Evolutionary conservation across 1,140 invertebrate species (phyloP).

Genomic region (Drosophila littoralis): DNA sequence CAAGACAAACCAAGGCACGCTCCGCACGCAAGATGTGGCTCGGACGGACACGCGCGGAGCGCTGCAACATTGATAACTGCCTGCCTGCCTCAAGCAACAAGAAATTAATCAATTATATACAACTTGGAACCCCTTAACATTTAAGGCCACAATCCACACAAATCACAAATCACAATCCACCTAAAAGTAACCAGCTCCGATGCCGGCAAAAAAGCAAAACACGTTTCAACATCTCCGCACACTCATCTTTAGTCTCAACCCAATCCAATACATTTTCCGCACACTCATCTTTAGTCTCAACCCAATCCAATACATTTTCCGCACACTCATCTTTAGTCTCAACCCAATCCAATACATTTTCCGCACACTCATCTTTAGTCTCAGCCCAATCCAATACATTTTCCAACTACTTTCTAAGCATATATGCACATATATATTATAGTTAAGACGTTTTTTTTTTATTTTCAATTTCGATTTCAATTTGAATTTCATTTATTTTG

Average conservation of each 20-base stretch:
- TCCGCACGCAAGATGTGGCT: slow-evolving; percentile 1
- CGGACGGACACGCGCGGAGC: neutral
- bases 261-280: neutral
- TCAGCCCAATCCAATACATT: neutral
- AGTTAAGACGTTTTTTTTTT: neutral
- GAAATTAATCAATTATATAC: slow-evolving; percentile 54
- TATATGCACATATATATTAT: neutral
- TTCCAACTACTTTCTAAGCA: neutral
- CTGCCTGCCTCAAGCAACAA: slow-evolving; percentile 59
- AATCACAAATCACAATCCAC: neutral
- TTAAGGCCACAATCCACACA: slow-evolving; percentile 20
- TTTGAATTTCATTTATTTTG: neutral
- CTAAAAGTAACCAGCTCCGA: too few relatives aligned
- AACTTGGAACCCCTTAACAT: neutral
- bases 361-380: too few relatives aligned
- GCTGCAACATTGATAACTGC: slow-evolving; percentile 54
- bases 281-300: too few relatives aligned
- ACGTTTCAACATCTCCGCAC: too few relatives aligned
- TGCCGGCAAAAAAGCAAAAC: neutral
- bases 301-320: neutral
- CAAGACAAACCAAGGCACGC: neutral
- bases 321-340: too few relatives aligned
- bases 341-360: neutral
- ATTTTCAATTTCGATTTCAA: neutral
- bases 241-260: neutral